Evolutionary conservation across 2,888 invertebrate genomes (phyloP).

Genomic region (Drepanosiphum platanoidis): DNA sequence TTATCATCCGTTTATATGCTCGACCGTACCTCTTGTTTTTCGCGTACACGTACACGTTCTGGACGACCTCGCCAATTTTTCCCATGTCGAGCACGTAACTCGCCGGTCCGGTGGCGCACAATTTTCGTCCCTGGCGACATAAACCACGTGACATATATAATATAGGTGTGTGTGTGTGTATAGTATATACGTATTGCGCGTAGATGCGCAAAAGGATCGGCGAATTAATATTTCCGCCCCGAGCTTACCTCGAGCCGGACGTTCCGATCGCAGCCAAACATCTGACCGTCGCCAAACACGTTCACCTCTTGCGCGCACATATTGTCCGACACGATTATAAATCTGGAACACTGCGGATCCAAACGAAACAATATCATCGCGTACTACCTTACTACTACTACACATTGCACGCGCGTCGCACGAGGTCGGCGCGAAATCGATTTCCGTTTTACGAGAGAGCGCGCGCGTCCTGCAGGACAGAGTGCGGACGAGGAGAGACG

Average conservation of each 20-base stretch:
- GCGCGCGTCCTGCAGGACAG: neutral
- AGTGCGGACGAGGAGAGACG: neutral
- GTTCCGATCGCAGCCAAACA: neutral
- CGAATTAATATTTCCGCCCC: neutral
- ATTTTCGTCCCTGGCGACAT: conserved; percentile 7
- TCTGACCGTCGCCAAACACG: conserved; percentile 51
- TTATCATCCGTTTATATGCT: conserved; percentile 2
- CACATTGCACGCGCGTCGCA: too few species aligned
- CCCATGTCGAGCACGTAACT: conserved; percentile 54
- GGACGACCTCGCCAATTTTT: conserved; percentile 37
- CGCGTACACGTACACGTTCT: conserved; percentile 46
- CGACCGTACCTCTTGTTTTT: conserved; percentile 40
- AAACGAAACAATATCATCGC: neutral
- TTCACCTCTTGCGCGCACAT: conserved; percentile 44
- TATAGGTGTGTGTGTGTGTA: neutral
- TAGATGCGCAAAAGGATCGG: neutral
- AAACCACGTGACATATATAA: neutral
- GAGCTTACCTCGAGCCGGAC: conserved; percentile 20
- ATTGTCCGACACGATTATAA: conserved; percentile 53
- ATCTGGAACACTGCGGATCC: conserved; percentile 40
- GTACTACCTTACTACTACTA: too few species aligned
- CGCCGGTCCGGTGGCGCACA: neutral
- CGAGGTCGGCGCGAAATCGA: neutral
- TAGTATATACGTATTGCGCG: neutral
- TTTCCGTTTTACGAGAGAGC: neutral